A percentile compares a stretch with the other conserved stretches of the same genome.
phyloP scores from a whole-genome alignment of 2,113 vertebrate species.

The Axis porcinus region DNA sequence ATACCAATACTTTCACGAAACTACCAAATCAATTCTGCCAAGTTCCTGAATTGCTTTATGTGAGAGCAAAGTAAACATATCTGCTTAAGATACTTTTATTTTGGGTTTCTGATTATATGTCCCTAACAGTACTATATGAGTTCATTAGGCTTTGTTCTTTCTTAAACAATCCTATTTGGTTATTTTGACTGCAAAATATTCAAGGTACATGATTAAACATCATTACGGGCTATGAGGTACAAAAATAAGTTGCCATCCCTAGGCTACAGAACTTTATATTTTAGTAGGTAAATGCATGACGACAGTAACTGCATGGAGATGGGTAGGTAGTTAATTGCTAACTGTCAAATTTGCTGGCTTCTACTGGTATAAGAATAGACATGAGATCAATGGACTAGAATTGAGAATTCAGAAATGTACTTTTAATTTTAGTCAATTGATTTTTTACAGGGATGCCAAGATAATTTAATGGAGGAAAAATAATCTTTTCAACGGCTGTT shows the following conservation, averaged over 20 bases:
- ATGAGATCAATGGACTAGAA: not conserved
- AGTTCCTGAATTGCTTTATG: not conserved
- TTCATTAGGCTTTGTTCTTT: not conserved
- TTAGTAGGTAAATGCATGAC: not conserved
- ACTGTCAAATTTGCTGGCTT: not conserved
- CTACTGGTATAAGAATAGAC: not conserved
- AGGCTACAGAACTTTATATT: not conserved
- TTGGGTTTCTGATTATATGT: not conserved
- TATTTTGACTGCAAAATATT: not conserved
- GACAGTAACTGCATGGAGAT: not conserved
- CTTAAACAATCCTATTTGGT: not conserved
- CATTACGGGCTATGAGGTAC: not conserved
- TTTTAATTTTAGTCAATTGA: not conserved
- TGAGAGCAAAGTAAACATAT: not conserved
- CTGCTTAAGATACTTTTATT: not conserved
- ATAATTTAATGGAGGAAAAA: not conserved
- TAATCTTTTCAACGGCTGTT: not conserved
- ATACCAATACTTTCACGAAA: not conserved
- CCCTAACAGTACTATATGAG: not conserved
- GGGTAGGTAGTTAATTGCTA: not conserved
- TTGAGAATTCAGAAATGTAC: not conserved
- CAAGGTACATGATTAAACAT: not conserved
- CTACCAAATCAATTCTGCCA: not conserved
- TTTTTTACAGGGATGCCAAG: not conserved
- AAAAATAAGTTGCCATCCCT: not conserved